Base-by-base conservation (phyloP, 2,797 vertebrate species). In the Decapterus maruadsi region DNA sequence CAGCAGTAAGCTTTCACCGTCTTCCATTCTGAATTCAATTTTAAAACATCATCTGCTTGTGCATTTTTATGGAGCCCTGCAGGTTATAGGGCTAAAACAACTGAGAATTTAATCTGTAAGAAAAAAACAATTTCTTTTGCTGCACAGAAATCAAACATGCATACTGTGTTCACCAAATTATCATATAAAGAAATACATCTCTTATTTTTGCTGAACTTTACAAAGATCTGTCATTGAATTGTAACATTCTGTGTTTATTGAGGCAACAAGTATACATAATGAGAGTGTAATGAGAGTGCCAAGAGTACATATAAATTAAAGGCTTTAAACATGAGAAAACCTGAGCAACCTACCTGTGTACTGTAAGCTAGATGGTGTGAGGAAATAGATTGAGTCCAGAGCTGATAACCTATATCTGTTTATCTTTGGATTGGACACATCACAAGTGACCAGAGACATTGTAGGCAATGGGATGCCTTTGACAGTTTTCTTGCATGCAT, bases 1-100 rank as follows among this genome's bases (percentile, higher is more conserved):
- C 97, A 92, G 97, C 98, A 90, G 98, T 99, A 95, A 98, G 98
- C 94, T 8, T 57, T 78, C n/a, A 50, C 43, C 19, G 43, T 31
- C n/a, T 55, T 75, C 7, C 8, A 29, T 43, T 14, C 42, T 51
- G 8, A 8, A 29, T 45, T 38, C 10, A 8, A 2, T 70, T 74
- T 80, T 38, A 19, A 29, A 45, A 56, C 50, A 11, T 2, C 2
- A 38, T 36, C 16, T 6, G 45, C 53, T 26, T 68, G 29, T 57
- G 5, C 9, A 14, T 34, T 63, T 70, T 56, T 12, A 29, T 48
- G 38, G 12, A 59, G 2, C 17, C 34, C 45, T 17, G 22, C 9
- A 50, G 17, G 6, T 75, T 42, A 51, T 17, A 12, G 20, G 9
- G 4, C 2, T 57, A 10, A 57, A 73, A 34, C 22, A 22, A 14